A percentile compares a stretch with the other conserved stretches of the same genome.
phyloP scores from a whole-genome alignment of 2,113 vertebrate genomes.

The Eptesicus fuscus region DNA sequence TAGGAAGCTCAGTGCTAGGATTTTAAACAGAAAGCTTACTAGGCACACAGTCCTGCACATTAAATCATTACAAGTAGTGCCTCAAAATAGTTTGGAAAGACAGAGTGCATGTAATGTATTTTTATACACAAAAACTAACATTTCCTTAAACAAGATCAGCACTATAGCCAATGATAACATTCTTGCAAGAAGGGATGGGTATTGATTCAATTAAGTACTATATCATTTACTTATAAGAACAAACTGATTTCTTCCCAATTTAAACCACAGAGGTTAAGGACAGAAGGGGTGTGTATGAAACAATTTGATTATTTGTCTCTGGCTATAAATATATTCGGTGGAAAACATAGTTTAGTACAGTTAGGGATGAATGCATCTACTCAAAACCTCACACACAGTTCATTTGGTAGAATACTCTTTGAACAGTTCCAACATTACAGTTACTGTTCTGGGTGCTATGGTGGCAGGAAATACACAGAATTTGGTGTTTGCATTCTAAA shows the following conservation, averaged over 20 bases:
- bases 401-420: background rate
- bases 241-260: constrained; percentile 8
- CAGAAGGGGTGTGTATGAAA: background rate
- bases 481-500: background rate
- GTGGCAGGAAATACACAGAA: background rate
- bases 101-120: constrained; percentile 56
- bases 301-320: background rate
- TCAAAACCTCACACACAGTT: background rate
- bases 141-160: constrained; percentile 41
- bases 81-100: constrained; percentile 72
- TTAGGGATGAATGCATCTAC: background rate
- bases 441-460: background rate
- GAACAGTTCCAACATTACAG: background rate
- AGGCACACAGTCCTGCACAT: constrained; percentile 75
- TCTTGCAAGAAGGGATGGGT: constrained; percentile 32
- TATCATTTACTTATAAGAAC: constrained; percentile 38
- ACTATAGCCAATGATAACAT: constrained; percentile 43
- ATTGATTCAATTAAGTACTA: constrained; percentile 14
- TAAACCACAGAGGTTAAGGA: background rate
- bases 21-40: constrained; percentile 81
- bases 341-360: background rate
- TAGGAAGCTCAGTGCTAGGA: constrained; percentile 66
- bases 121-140: constrained; percentile 63
- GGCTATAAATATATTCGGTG: background rate
- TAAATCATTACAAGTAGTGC: constrained; percentile 75